Conservation (phyloP, 2,113 vertebrate genomes). For the Amblyornis subalaris region DNA sequence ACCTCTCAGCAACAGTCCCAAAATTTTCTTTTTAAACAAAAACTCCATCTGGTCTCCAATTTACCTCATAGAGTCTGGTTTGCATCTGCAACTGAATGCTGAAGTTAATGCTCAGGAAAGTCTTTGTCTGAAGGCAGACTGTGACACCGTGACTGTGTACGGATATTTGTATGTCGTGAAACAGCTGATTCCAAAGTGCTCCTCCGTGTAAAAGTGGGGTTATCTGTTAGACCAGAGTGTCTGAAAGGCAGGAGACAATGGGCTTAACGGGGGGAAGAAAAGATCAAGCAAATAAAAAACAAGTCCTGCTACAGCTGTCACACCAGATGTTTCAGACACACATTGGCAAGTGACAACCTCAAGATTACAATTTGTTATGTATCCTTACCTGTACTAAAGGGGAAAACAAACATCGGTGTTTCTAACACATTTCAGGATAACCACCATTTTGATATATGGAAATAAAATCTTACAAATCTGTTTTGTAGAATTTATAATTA, state of each 20-base stretch:
- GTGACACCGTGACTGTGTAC: not conserved
- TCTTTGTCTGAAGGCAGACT: not conserved
- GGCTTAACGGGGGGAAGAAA: not conserved
- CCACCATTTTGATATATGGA: not conserved
- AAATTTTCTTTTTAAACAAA: not conserved
- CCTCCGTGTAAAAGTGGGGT: not conserved
- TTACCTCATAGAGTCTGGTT: not conserved
- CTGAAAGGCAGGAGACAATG: not conserved
- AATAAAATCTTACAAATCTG: not conserved
- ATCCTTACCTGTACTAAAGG: not conserved
- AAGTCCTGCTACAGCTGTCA: not conserved
- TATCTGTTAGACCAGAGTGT: not conserved
- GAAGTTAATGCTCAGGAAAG: not conserved
- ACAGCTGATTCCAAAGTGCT: not conserved
- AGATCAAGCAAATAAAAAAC: not conserved
- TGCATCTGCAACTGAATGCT: not conserved
- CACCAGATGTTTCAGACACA: not conserved
- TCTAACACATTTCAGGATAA: not conserved
- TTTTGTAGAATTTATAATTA: not conserved
- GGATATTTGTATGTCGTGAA: not conserved
- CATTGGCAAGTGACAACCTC: not conserved
- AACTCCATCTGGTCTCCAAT: not conserved
- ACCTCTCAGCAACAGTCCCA: not conserved
- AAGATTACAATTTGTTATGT: not conserved
- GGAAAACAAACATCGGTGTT: not conserved